Evolutionary conservation across 1,140 invertebrate genomes (phyloP).

Genomic region (Anoplophora glabripennis): DNA sequence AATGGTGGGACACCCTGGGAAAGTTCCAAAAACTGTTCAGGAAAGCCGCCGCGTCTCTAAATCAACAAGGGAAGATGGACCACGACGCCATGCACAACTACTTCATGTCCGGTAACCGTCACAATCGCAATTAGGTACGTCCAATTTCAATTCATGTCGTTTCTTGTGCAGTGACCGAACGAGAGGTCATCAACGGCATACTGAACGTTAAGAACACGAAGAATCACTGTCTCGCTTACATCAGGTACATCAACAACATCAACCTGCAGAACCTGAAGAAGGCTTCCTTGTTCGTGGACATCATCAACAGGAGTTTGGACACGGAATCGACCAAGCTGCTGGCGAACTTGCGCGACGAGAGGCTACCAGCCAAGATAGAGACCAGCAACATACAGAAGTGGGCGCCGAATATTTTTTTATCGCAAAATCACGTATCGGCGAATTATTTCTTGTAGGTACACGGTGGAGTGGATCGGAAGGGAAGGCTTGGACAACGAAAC

Average conservation of each 20-base stretch:
- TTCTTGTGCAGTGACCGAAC: conserved; percentile 81
- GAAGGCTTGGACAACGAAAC: conserved; percentile 91
- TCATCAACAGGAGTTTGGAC: conserved; percentile 89
- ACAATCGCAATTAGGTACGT: too few relatives aligned
- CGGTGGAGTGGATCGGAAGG: conserved; percentile 94
- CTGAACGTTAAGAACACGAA: conserved; percentile 92
- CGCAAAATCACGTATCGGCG: neutral
- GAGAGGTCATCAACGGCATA: conserved; percentile 95
- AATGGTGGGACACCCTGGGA: conserved; percentile 95
- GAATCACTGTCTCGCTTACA: conserved; percentile 94
- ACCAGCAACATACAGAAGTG: conserved; percentile 84
- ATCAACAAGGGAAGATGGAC: conserved; percentile 80
- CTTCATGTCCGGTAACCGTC: conserved; percentile 98
- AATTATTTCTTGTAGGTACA: conserved; percentile 66
- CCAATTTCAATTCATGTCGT: too few relatives aligned
- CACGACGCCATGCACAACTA: conserved; percentile 96
- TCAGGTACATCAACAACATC: conserved; percentile 96
- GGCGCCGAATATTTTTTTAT: conserved; percentile 10
- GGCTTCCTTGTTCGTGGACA: conserved; percentile 92
- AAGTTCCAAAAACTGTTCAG: conserved; percentile 94
- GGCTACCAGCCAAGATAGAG: conserved; percentile 84
- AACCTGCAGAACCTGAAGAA: conserved; percentile 93
- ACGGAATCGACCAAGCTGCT: conserved; percentile 89
- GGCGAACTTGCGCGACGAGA: conserved; percentile 83
- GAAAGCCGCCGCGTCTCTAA: conserved; percentile 85